These are phyloP conservation scores for Acanthochromis polyacanthus DNA, from an alignment of 2,113 vertebrate genomes.

Conservation along the genomic window DNA sequence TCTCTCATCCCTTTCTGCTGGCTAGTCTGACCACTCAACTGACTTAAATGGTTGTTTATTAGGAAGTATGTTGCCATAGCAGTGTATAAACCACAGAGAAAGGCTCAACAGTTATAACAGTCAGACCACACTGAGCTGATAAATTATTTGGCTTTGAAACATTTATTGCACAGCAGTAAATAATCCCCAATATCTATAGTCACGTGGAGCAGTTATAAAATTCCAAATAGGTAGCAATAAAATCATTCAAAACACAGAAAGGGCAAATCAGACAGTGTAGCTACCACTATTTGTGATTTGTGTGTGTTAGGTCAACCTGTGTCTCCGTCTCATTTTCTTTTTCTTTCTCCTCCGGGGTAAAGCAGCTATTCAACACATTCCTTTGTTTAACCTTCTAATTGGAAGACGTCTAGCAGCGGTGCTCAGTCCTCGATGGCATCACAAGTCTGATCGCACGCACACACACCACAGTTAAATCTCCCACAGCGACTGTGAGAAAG, in stretches of 20 bases:
- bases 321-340: slow-evolving; percentile 31
- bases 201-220: slow-evolving; percentile 33
- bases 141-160: slow-evolving; percentile 49
- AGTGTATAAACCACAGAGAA: slow-evolving; percentile 16
- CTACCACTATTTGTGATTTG: neutral
- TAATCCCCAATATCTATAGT: slow-evolving; percentile 25
- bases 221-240: slow-evolving; percentile 32
- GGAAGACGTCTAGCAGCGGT: slow-evolving; percentile 60
- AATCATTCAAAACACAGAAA: slow-evolving; percentile 39
- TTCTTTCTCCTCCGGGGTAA: slow-evolving; percentile 31
- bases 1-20: slow-evolving; percentile 31
- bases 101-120: neutral
- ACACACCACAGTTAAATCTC: slow-evolving; percentile 30
- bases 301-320: slow-evolving; percentile 11
- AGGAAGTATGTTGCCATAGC: slow-evolving; percentile 2
- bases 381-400: slow-evolving; percentile 81
- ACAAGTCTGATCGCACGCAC: slow-evolving; percentile 33
- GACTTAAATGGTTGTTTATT: slow-evolving; percentile 36
- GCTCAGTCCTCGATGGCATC: slow-evolving; percentile 53
- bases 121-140: neutral
- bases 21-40: neutral
- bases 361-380: slow-evolving; percentile 57
- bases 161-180: slow-evolving; percentile 20
- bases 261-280: slow-evolving; percentile 48
- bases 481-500: slow-evolving; percentile 48